Evolutionary conservation across 2,797 vertebrate species (phyloP).

Genomic region (Corythornis leucogaster): DNA sequence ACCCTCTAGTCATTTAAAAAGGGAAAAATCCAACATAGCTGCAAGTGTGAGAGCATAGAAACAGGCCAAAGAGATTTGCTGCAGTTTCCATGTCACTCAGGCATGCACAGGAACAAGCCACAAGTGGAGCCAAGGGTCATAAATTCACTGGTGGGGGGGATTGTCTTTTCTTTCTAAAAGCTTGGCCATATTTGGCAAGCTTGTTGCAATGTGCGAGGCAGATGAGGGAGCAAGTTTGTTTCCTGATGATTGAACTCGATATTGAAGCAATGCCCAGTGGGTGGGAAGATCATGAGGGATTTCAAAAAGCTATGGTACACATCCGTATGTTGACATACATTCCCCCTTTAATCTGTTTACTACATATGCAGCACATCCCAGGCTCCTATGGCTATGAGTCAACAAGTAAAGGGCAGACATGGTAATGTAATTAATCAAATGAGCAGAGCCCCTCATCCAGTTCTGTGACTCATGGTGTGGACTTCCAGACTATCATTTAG

Average conservation of each 20-base stretch:
- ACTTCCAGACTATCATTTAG: conserved; percentile 25
- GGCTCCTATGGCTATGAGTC: background rate
- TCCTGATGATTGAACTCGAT: background rate
- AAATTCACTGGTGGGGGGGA: conserved; percentile 46
- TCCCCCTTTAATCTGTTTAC: background rate
- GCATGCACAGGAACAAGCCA: conserved; percentile 39
- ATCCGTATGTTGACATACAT: background rate
- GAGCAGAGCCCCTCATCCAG: background rate
- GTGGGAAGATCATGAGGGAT: conserved; percentile 42
- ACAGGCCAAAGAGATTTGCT: conserved; percentile 39
- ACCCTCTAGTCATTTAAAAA: background rate
- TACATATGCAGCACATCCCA: background rate
- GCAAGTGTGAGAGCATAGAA: conserved; percentile 5
- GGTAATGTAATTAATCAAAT: conserved; percentile 17
- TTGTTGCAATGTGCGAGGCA: background rate
- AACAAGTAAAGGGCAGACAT: background rate
- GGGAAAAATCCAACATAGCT: conserved; percentile 4
- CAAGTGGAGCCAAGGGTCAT: conserved; percentile 24
- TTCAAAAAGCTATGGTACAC: background rate
- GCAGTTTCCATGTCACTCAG: conserved; percentile 51
- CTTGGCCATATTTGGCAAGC: conserved; percentile 2
- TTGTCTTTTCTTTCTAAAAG: conserved; percentile 36
- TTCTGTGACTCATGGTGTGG: background rate
- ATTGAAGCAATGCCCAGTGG: conserved; percentile 42
- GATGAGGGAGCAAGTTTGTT: conserved; percentile 48